phyloP scores from a whole-genome alignment of 2,113 vertebrate genomes.

The Aldabrachelys gigantea region DNA sequence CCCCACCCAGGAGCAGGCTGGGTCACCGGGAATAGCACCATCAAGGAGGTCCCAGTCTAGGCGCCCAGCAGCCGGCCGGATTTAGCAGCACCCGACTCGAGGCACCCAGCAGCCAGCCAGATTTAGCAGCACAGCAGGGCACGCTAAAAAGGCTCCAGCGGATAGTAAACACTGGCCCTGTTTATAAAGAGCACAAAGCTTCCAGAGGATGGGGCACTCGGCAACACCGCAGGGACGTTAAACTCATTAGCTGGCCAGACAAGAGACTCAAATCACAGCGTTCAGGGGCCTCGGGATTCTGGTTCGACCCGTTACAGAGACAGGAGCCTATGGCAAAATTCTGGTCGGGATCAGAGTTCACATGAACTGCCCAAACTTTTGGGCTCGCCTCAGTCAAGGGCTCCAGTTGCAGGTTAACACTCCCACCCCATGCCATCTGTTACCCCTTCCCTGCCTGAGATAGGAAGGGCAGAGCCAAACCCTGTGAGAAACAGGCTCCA shows the following conservation, averaged over 20 bases:
- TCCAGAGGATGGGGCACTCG: background rate
- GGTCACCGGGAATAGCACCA: conserved; percentile 73
- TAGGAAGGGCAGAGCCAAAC: background rate
- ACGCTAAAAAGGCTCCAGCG: conserved; percentile 57
- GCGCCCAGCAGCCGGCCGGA: conserved; percentile 9
- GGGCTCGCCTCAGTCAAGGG: background rate
- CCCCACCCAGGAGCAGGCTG: conserved; percentile 46
- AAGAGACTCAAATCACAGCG: background rate
- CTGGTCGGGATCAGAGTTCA: background rate
- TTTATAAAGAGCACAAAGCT: conserved; percentile 58
- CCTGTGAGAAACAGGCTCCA: rapidly evolving
- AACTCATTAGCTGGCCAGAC: background rate
- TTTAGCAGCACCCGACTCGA: background rate
- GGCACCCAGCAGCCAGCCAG: background rate
- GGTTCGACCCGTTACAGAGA: background rate
- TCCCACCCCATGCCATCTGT: background rate
- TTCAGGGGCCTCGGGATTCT: rapidly evolving
- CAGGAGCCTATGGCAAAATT: background rate
- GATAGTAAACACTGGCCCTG: conserved; percentile 42
- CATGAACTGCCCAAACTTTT: background rate
- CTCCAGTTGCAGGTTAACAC: background rate
- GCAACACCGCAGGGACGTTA: background rate
- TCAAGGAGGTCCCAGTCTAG: conserved; percentile 60
- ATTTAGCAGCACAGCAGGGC: conserved; percentile 29
- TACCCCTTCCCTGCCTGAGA: background rate